Evolutionary conservation across 2,888 invertebrate species (phyloP).

Genomic region (Plagiodera versicolora): DNA sequence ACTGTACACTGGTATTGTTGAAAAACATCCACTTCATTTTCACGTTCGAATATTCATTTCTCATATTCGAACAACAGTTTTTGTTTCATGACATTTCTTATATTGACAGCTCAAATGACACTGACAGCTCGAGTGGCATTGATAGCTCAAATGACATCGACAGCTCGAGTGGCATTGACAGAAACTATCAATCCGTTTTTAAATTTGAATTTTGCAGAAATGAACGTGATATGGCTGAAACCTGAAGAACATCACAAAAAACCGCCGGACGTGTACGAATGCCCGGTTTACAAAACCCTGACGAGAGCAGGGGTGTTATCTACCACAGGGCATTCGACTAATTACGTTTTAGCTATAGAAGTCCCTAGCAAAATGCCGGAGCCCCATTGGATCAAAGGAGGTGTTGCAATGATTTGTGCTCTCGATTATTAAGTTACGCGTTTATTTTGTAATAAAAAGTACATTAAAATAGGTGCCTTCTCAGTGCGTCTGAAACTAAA

Average conservation of each 20-base stretch:
- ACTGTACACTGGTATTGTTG: slow-evolving; percentile 70
- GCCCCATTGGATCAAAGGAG: slow-evolving; percentile 65
- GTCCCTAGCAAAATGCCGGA: slow-evolving; percentile 60
- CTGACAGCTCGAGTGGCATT: too few relatives aligned
- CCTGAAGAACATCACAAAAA: slow-evolving; percentile 68
- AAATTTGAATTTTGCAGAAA: slow-evolving; percentile 56
- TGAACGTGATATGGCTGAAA: slow-evolving; percentile 70
- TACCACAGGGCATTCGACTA: slow-evolving; percentile 71
- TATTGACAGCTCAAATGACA: too few relatives aligned
- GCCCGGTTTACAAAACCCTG: slow-evolving; percentile 69
- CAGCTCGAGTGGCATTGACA: too few relatives aligned
- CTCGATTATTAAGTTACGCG: slow-evolving; percentile 54
- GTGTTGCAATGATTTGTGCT: slow-evolving; percentile 63
- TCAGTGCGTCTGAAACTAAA: slow-evolving; percentile 1
- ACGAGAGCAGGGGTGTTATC: slow-evolving; percentile 65
- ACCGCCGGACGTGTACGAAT: slow-evolving; percentile 58
- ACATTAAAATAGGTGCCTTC: background rate
- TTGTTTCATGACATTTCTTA: too few relatives aligned
- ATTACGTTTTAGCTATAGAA: slow-evolving; percentile 66
- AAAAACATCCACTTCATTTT: too few relatives aligned
- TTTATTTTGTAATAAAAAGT: background rate
- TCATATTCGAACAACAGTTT: too few relatives aligned
- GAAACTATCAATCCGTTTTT: too few relatives aligned
- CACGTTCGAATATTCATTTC: too few relatives aligned
- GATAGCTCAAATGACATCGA: too few relatives aligned